These are phyloP conservation scores for Atherinosoma microstoma DNA, from an alignment of 2,797 vertebrate genomes.

Conservation along the genomic window DNA sequence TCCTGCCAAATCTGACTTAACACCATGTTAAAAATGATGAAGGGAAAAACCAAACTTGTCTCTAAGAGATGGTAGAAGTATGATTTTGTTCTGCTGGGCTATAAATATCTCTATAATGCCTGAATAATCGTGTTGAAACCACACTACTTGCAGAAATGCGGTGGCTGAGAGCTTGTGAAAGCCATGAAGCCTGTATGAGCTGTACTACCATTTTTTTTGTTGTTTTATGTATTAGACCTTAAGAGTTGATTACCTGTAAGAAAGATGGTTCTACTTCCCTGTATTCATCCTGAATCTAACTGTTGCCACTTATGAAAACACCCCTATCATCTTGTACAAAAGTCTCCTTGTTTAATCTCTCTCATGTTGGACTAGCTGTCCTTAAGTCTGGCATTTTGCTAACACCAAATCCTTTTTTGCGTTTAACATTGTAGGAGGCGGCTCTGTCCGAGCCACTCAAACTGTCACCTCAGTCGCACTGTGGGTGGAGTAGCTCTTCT, in stretches of 20 bases:
- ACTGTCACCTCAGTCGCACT: constrained; percentile 96
- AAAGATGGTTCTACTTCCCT: constrained; percentile 11
- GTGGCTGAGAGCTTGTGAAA: constrained; percentile 2
- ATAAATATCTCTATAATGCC: neutral
- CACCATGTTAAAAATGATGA: neutral
- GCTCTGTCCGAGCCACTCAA: constrained; percentile 62
- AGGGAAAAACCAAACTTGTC: neutral
- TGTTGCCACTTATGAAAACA: constrained; percentile 27
- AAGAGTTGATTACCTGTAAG: constrained; percentile 5
- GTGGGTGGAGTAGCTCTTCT: constrained; percentile 90
- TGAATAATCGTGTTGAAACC: neutral
- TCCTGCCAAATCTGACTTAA: neutral
- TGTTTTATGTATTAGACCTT: constrained; percentile 27
- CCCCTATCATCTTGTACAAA: constrained; percentile 1
- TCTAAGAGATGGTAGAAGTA: neutral
- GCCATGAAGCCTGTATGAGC: constrained; percentile 23
- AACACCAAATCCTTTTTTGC: constrained; percentile 25
- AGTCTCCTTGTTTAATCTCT: constrained; percentile 13
- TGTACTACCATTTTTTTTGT: constrained; percentile 18
- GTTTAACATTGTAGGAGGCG: constrained; percentile 10
- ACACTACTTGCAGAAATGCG: neutral
- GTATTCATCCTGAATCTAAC: constrained; percentile 18
- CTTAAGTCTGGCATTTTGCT: constrained; percentile 35
- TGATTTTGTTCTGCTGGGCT: neutral
- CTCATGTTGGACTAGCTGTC: constrained; percentile 18